These are phyloP conservation scores for Sarcophilus harrisii DNA, from an alignment of 2,797 vertebrate genomes.

Conservation along the genomic window DNA sequence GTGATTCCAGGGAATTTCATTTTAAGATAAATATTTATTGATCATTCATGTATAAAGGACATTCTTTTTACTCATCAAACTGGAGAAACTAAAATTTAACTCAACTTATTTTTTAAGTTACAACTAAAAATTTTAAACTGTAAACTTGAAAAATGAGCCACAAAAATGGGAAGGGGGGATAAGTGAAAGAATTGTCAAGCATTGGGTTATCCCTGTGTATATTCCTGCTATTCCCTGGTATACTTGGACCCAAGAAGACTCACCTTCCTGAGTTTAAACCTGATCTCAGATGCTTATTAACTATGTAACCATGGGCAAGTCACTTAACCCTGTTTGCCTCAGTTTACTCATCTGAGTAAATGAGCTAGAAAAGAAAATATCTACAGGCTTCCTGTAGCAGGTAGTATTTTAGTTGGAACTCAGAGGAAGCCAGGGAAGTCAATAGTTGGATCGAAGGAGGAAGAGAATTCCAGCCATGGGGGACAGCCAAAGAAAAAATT, in stretches of 20 bases:
- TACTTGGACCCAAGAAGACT: neutral
- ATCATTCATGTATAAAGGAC: neutral
- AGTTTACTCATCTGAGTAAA: too few species aligned
- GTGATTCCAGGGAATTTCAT: neutral
- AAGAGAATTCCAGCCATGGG: neutral
- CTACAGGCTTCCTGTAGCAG: neutral
- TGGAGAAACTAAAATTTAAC: neutral
- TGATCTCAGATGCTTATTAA: too few species aligned
- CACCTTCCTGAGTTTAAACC: too few species aligned
- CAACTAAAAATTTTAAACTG: neutral
- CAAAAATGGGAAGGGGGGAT: neutral
- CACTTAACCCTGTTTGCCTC: too few species aligned
- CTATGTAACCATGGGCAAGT: too few species aligned
- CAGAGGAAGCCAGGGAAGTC: neutral
- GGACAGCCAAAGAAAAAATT: neutral
- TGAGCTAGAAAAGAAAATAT: too few species aligned
- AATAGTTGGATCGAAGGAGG: neutral
- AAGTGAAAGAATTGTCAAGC: neutral
- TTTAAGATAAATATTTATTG: neutral
- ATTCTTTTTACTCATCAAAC: neutral
- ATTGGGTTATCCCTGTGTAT: neutral
- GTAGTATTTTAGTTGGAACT: neutral
- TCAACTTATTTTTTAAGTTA: neutral
- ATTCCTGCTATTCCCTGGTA: neutral
- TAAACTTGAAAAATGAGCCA: neutral